A percentile compares a stretch with the other conserved stretches of the same genome.
Conservation (phyloP, 1,140 invertebrate genomes). For the Drosophila asahinai region DNA sequence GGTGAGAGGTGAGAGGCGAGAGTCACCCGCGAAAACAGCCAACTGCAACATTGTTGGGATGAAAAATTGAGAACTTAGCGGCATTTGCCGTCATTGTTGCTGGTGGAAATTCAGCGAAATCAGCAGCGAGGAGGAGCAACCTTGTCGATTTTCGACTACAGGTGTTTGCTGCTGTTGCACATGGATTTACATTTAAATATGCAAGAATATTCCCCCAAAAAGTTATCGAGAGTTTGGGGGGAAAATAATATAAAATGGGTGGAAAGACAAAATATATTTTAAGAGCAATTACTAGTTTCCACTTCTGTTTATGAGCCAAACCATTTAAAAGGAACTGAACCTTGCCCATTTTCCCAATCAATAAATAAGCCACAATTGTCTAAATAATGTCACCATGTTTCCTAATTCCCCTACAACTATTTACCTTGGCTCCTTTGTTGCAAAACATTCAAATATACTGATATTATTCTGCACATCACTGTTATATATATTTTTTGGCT, state of each 20-base stretch:
- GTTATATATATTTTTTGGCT: conserved; percentile 1
- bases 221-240: neutral
- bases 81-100: conserved; percentile 39
- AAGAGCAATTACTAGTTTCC: no score
- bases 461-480: neutral
- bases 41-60: conserved; percentile 61
- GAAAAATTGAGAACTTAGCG: conserved; percentile 39
- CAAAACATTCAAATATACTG: neutral
- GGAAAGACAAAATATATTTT: no score
- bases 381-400: no score
- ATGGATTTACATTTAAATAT: conserved; percentile 17
- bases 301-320: no score
- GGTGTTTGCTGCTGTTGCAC: conserved; percentile 51
- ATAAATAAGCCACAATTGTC: no score
- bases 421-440: neutral
- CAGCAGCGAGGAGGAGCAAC: conserved; percentile 11
- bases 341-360: no score
- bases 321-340: no score
- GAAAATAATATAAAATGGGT: neutral
- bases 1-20: conserved; percentile 5
- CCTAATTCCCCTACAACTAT: neutral
- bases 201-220: neutral
- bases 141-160: conserved; percentile 41
- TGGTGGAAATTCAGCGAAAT: conserved; percentile 39
- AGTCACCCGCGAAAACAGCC: conserved; percentile 8